These are phyloP conservation scores for Tenrec ecaudatus DNA, from an alignment of 2,113 vertebrate species.

Conservation along the genomic window DNA sequence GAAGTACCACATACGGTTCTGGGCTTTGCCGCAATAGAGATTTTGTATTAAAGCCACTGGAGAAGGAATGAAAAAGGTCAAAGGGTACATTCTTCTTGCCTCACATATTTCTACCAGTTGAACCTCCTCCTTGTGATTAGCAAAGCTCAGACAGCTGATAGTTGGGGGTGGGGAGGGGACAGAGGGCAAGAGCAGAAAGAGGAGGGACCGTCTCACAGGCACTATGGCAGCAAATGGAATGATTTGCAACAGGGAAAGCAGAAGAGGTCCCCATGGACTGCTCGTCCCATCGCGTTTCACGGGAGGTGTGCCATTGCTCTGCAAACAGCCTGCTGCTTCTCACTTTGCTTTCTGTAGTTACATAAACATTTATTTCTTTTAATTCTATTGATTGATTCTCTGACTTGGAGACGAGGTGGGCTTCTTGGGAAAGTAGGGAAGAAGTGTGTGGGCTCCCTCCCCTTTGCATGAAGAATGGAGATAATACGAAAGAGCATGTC, in stretches of 20 bases:
- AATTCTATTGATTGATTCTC: slow-evolving; percentile 41
- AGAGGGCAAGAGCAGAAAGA: not conserved
- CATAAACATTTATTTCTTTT: slow-evolving; percentile 43
- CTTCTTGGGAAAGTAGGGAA: slow-evolving; percentile 10
- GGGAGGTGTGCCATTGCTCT: not conserved
- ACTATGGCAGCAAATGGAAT: slow-evolving; percentile 65
- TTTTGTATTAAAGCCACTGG: slow-evolving; percentile 46
- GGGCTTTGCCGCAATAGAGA: slow-evolving; percentile 75
- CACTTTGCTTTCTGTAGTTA: slow-evolving; percentile 27
- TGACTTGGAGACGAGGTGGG: slow-evolving; percentile 19
- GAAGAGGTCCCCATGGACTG: not conserved
- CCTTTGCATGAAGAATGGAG: slow-evolving; percentile 12
- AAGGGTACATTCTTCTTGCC: slow-evolving; percentile 71
- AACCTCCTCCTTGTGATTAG: slow-evolving; percentile 65
- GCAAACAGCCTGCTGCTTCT: slow-evolving; percentile 33
- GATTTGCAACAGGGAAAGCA: slow-evolving; percentile 60
- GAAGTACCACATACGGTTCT: slow-evolving; percentile 25
- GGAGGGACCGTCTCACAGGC: slow-evolving; percentile 50
- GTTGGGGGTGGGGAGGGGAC: not conserved
- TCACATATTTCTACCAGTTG: slow-evolving; percentile 70
- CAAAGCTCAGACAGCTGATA: slow-evolving; percentile 29
- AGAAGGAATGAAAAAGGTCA: slow-evolving; percentile 71
- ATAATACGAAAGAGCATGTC: not conserved
- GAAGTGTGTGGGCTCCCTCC: slow-evolving; percentile 14
- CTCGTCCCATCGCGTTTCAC: slow-evolving; percentile 24